Evolutionary conservation across 2,888 invertebrate genomes (phyloP), one percentile per base, ranked within the genome.

Genomic region (Diachrysia chrysitis): DNA sequence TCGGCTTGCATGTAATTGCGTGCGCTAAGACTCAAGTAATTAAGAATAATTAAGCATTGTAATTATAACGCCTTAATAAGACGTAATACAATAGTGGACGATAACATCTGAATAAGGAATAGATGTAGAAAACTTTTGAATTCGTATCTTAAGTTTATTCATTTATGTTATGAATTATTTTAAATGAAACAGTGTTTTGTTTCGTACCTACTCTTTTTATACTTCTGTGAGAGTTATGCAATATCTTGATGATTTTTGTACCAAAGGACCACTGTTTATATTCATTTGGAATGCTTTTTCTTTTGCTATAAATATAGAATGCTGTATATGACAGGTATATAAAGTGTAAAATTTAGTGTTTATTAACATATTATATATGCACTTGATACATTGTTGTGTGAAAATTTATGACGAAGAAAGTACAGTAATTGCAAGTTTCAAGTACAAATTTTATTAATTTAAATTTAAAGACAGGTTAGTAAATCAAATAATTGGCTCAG

Each of bases 21-120:
- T 74, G 62, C 51, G 78, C 61, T 74, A 64, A 63, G 64, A 66
- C 66, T 68, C 35, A 48, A 25, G 66, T 81, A 81, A 78, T 78
- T 77, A 78, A 66, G 25, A 25, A 64, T 81, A 81, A 78, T 78
- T 77, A 78, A 66, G 25, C 64, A 23, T 58, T 63, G 56, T 77
- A 73, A 66, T 69, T 56, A 57, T 61, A 68, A 35, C 46, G 61
- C 63, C 42, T 64, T 72, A 68, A 68, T 73, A 68, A 80, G 64
- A 77, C 81, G 73, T 72, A 63, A 77, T 59, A 77, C 69, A 66
- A 73, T 72, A 78, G 69, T 53, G 9, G 42, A 59, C 69, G 75
- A 75, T 78, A 64, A 62, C 54, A 74, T 78, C 74, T 69, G 35
- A 51, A 56, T 21, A 63, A 51, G 53, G 42, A 64, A 64, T 55